These are phyloP conservation scores for Biston stratarius DNA, from an alignment of 2,888 invertebrate genomes.

Conservation along the genomic window DNA sequence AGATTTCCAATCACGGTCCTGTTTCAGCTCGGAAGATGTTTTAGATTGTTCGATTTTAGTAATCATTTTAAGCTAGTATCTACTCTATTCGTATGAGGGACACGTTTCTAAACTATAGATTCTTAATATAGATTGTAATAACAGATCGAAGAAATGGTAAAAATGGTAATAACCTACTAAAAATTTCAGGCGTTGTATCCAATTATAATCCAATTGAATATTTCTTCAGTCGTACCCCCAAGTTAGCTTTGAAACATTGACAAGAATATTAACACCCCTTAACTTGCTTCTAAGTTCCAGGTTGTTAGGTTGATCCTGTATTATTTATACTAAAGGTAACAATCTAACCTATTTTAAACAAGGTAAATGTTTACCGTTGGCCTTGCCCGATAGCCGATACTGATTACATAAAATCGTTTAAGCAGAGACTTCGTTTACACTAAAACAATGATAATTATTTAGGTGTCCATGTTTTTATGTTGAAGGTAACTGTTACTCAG, in stretches of 20 bases:
- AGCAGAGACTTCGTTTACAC: not conserved
- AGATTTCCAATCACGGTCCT: no score
- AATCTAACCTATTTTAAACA: not conserved
- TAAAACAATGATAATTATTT: slow-evolving; percentile 13
- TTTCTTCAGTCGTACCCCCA: not conserved
- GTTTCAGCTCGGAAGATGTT: no score
- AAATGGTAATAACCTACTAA: slow-evolving; percentile 4
- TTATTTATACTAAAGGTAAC: not conserved
- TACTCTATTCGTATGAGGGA: no score
- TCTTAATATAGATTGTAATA: not conserved
- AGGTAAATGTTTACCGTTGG: slow-evolving; percentile 4
- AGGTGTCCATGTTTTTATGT: slow-evolving; percentile 8
- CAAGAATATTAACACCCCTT: slow-evolving; percentile 24
- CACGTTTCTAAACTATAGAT: not conserved
- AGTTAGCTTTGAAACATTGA: slow-evolving; percentile 21
- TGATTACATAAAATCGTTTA: slow-evolving; percentile 17
- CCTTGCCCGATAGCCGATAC: slow-evolving; percentile 1
- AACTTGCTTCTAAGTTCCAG: slow-evolving; percentile 21
- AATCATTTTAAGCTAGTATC: no score
- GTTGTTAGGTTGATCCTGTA: not conserved
- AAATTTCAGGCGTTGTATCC: slow-evolving; percentile 17
- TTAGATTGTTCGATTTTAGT: no score
- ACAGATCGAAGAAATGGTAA: not conserved
- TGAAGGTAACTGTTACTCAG: not conserved
- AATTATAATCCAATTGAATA: slow-evolving; percentile 26